Evolutionary conservation across 2,888 invertebrate genomes (phyloP).

Genomic region (Stratiomys singularior): DNA sequence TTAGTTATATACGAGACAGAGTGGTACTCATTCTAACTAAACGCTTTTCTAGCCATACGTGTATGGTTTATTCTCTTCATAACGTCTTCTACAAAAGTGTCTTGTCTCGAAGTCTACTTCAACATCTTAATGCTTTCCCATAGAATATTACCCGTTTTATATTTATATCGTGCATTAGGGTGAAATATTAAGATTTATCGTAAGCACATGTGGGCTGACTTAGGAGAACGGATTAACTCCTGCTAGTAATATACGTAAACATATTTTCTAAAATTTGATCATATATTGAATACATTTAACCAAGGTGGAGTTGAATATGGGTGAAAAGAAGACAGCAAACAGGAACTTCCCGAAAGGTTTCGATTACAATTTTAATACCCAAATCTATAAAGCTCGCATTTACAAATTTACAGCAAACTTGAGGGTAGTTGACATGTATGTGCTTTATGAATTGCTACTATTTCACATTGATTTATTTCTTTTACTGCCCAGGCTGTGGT

Average conservation of each 20-base stretch:
- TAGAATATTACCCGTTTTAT: neutral
- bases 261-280: too few species aligned
- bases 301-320: too few species aligned
- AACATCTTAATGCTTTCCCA: neutral
- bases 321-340: too few species aligned
- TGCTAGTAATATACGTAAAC: neutral
- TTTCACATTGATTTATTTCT: too few species aligned
- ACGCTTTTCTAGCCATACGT: neutral
- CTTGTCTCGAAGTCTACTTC: neutral
- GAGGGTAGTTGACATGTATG: too few species aligned
- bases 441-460: too few species aligned
- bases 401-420: too few species aligned
- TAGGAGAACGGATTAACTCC: neutral
- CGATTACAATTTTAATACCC: too few species aligned
- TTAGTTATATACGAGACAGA: constrained; percentile 46
- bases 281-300: too few species aligned
- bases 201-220: neutral
- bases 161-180: constrained; percentile 2
- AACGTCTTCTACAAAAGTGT: neutral
- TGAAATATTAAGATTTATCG: neutral
- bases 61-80: neutral
- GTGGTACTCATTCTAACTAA: neutral
- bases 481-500: too few species aligned
- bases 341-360: too few species aligned
- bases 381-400: too few species aligned